Evolutionary conservation across 1,140 invertebrate species (phyloP).

Genomic region (Temnothorax curvispinosus): DNA sequence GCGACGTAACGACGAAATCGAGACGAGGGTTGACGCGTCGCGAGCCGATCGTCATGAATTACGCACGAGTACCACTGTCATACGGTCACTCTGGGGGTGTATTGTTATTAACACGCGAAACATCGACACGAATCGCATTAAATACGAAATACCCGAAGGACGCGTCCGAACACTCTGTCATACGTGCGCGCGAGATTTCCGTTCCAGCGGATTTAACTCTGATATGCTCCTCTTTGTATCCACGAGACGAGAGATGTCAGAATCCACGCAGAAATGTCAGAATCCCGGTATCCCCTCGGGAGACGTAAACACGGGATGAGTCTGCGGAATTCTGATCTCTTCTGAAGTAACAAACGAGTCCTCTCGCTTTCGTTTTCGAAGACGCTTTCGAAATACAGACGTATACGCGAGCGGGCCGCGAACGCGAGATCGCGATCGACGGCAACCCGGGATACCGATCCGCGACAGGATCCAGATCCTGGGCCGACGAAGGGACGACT

Average conservation of each 20-base stretch:
- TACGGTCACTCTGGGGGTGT: background rate
- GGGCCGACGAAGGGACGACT: conserved; percentile 61
- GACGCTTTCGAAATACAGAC: background rate
- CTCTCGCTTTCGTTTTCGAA: background rate
- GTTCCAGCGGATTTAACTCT: background rate
- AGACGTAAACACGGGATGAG: conserved; percentile 21
- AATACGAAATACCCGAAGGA: background rate
- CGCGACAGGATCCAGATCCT: conserved; percentile 40
- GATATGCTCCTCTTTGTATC: background rate
- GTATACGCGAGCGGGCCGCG: background rate
- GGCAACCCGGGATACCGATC: background rate
- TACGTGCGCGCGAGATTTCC: background rate
- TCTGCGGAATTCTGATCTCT: background rate
- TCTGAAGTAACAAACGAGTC: too few relatives aligned
- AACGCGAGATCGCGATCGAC: background rate
- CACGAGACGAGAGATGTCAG: background rate
- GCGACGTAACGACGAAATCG: background rate
- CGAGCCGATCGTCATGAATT: background rate
- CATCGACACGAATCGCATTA: background rate
- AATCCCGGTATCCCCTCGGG: background rate
- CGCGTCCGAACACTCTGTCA: background rate
- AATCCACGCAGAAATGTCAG: background rate
- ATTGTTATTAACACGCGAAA: conserved; percentile 1
- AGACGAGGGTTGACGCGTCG: background rate
- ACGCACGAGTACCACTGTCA: background rate